Conservation (phyloP, 2,888 invertebrate genomes). For the Junonia oenone region DNA sequence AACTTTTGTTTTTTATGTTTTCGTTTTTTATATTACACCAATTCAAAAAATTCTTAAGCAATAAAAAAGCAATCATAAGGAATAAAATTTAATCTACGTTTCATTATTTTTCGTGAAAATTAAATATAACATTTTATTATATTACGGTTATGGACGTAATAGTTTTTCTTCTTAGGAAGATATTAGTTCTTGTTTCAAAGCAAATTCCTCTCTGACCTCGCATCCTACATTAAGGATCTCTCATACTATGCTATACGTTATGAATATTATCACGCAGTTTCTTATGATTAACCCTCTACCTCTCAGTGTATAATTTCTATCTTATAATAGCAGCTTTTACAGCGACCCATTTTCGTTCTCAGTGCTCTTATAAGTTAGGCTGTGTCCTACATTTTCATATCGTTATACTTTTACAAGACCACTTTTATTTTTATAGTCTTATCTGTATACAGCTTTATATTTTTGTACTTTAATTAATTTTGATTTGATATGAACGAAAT, state of each 20-base stretch:
- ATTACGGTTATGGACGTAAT: background rate
- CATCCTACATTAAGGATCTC: background rate
- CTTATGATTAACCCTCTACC: constrained; percentile 9
- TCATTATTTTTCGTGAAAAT: background rate
- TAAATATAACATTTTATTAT: background rate
- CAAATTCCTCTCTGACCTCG: background rate
- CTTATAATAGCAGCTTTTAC: constrained; percentile 21
- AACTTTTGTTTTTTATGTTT: constrained; percentile 8
- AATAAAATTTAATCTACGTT: background rate
- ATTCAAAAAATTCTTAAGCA: background rate
- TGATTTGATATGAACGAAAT: background rate
- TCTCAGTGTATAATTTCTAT: constrained; percentile 19
- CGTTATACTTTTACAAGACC: constrained; percentile 4
- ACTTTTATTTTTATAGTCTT: background rate
- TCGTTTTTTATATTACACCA: background rate
- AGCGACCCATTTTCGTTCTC: constrained; percentile 23
- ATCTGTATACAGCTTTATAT: background rate
- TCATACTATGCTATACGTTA: background rate
- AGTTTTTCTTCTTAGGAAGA: no score
- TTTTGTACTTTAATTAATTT: background rate
- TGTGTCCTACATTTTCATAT: constrained; percentile 17
- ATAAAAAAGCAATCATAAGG: background rate
- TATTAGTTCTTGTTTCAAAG: background rate
- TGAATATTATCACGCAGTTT: background rate
- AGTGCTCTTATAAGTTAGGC: constrained; percentile 24